phyloP scores from a whole-genome alignment of 2,888 invertebrate species.

The Drosophila acutilabella region DNA sequence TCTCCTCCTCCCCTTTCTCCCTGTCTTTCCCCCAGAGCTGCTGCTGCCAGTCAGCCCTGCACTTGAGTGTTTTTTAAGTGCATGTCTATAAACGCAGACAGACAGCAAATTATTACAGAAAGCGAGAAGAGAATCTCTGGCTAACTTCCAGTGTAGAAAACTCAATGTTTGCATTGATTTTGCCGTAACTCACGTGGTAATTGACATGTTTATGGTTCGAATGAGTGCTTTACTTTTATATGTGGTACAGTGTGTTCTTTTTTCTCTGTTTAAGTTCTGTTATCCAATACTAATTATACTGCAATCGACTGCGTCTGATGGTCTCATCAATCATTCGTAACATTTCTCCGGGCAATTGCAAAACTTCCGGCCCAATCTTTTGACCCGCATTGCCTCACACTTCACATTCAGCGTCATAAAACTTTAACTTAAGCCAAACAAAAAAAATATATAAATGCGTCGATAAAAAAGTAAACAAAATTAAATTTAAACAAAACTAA shows the following conservation, averaged over 20 bases:
- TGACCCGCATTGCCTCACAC: conserved; percentile 54
- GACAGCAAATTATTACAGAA: conserved; percentile 69
- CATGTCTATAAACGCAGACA: conserved; percentile 71
- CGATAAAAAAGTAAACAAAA: conserved; percentile 62
- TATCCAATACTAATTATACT: conserved; percentile 59
- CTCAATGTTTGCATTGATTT: conserved; percentile 69
- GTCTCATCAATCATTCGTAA: conserved; percentile 67
- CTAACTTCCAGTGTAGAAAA: conserved; percentile 9
- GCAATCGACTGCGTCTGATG: conserved; percentile 15
- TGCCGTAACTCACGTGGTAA: conserved; percentile 73
- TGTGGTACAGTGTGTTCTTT: conserved; percentile 7
- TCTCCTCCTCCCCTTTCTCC: background rate
- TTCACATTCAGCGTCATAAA: conserved; percentile 51
- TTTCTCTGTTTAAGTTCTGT: conserved; percentile 9
- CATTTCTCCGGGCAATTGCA: conserved; percentile 48
- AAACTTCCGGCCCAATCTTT: conserved; percentile 65
- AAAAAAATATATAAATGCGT: conserved; percentile 51
- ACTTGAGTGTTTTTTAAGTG: conserved; percentile 78
- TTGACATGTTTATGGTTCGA: conserved; percentile 75
- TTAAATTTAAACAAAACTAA: conserved; percentile 13
- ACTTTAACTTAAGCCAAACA: conserved; percentile 53
- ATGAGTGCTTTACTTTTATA: conserved; percentile 50
- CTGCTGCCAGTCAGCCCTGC: conserved; percentile 64
- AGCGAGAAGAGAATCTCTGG: conserved; percentile 46
- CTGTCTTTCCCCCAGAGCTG: conserved; percentile 4